Evolutionary conservation across 2,113 vertebrate species (phyloP).

Genomic region (Trichechus manatus): DNA sequence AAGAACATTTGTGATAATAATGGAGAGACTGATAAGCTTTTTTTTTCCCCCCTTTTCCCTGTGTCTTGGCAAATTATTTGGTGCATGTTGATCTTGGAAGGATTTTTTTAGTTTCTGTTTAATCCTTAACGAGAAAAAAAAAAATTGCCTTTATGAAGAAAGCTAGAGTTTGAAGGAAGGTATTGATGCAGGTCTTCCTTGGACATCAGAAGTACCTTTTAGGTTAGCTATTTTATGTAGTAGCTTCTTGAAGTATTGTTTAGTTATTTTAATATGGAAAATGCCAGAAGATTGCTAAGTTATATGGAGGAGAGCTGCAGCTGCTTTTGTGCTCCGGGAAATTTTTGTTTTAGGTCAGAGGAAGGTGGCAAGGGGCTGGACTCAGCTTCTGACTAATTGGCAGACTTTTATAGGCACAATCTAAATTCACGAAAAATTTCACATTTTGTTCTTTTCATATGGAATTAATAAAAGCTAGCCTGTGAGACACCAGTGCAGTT

Average conservation of each 20-base stretch:
- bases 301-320: neutral
- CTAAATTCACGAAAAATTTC: neutral
- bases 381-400: neutral
- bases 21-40: neutral
- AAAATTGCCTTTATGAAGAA: neutral
- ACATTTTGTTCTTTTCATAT: neutral
- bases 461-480: neutral
- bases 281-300: neutral
- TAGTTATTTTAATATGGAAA: slow-evolving; percentile 45
- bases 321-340: neutral
- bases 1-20: slow-evolving; percentile 27
- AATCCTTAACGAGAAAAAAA: neutral
- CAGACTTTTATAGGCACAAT: neutral
- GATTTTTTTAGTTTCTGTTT: neutral
- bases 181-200: neutral
- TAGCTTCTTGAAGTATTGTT: slow-evolving; percentile 1
- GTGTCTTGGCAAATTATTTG: neutral
- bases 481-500: neutral
- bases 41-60: neutral
- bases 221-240: neutral
- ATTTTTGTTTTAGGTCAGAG: neutral
- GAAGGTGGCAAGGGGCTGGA: neutral
- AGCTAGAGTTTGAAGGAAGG: neutral
- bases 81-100: neutral
- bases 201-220: neutral